Evolutionary conservation across 2,113 vertebrate species (phyloP).

Genomic region (Gulo gulo): DNA sequence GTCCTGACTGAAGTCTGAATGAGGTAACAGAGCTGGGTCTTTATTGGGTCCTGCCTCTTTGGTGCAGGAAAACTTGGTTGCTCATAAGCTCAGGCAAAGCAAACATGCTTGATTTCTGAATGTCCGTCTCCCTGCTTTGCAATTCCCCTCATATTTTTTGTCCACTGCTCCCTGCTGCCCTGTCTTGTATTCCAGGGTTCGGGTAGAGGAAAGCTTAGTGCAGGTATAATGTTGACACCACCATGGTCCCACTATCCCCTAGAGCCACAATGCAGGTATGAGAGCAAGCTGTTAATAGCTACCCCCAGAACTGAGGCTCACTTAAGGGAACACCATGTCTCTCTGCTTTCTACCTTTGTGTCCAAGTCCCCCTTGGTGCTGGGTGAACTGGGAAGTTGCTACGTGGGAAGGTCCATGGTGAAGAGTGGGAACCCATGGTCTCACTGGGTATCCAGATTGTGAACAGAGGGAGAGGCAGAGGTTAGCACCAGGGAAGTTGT

Average conservation of each 20-base stretch:
- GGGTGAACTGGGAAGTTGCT: background rate
- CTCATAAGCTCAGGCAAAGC: background rate
- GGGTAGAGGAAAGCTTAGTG: background rate
- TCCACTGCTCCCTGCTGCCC: background rate
- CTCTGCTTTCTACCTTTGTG: background rate
- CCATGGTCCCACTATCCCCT: background rate
- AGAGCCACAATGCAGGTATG: background rate
- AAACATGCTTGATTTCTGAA: background rate
- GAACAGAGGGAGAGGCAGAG: background rate
- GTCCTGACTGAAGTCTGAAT: background rate
- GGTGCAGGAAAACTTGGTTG: background rate
- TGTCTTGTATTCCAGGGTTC: background rate
- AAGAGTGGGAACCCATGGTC: background rate
- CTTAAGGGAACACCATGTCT: background rate
- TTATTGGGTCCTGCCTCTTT: background rate
- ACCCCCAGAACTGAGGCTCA: background rate
- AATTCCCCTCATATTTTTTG: background rate
- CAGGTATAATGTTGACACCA: background rate
- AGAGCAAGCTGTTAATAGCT: background rate
- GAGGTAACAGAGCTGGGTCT: background rate
- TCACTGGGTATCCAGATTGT: background rate
- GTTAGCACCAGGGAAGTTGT: background rate
- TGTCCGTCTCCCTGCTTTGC: background rate
- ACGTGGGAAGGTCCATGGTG: background rate
- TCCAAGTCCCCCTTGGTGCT: background rate